These are phyloP conservation scores for Hypsopygia costalis DNA, from an alignment of 2,888 invertebrate genomes.

Conservation along the genomic window DNA sequence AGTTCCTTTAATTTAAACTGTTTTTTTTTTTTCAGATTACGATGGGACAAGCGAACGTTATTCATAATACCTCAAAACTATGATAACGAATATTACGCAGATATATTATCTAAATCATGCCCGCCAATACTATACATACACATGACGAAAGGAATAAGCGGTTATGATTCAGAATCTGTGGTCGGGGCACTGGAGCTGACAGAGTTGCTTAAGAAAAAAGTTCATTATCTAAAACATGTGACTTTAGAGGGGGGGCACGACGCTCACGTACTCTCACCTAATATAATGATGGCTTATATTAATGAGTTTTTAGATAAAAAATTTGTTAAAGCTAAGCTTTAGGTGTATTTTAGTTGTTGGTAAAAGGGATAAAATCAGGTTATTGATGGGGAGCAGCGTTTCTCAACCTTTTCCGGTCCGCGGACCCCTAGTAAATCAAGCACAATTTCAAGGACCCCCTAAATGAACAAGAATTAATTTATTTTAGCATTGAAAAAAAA, in stretches of 20 bases:
- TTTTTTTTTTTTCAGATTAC: conserved; percentile 11
- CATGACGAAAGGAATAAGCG: conserved; percentile 8
- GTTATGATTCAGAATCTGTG: background rate
- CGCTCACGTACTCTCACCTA: conserved; percentile 9
- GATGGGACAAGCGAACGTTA: conserved; percentile 12
- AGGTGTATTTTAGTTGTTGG: too few relatives aligned
- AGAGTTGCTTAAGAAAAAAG: background rate
- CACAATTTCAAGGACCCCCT: too few relatives aligned
- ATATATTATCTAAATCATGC: conserved; percentile 3
- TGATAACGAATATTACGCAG: conserved; percentile 9
- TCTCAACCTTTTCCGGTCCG: too few relatives aligned
- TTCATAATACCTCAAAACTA: conserved; percentile 4
- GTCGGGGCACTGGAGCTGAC: conserved; percentile 7
- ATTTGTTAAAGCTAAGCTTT: conserved; percentile 1
- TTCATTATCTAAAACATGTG: background rate
- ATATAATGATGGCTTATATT: background rate
- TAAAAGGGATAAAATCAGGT: too few relatives aligned
- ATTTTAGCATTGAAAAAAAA: too few relatives aligned
- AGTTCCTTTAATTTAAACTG: too few relatives aligned
- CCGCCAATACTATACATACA: conserved; percentile 9
- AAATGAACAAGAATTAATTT: too few relatives aligned
- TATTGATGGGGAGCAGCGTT: too few relatives aligned
- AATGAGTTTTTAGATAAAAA: conserved; percentile 9
- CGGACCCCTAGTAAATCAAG: too few relatives aligned
- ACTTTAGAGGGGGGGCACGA: conserved; percentile 13